These are phyloP conservation scores for Hemichromis elongatus DNA, from an alignment of 2,113 vertebrate species.

Conservation along the genomic window DNA sequence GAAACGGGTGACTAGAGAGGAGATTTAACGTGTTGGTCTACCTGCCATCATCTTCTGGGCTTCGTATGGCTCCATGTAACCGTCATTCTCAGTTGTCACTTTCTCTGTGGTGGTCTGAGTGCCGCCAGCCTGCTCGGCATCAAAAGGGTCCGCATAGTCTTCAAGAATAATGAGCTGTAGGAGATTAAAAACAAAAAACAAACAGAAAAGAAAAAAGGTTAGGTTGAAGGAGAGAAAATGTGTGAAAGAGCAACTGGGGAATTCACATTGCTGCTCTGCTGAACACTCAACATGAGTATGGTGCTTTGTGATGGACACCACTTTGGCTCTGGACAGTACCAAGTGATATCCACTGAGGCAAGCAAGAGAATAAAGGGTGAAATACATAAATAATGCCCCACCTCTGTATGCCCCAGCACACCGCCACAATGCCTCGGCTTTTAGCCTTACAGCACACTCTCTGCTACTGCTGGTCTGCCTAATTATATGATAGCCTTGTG, in stretches of 20 bases:
- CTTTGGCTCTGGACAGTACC: background rate
- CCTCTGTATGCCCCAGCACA: conserved; percentile 30
- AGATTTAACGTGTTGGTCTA: conserved; percentile 40
- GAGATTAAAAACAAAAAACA: rapidly evolving
- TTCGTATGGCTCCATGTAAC: conserved; percentile 98
- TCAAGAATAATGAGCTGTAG: conserved; percentile 88
- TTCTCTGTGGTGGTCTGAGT: conserved; percentile 77
- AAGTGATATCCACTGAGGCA: background rate
- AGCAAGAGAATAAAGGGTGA: conserved; percentile 7
- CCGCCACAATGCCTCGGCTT: conserved; percentile 35
- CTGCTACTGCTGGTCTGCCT: conserved; percentile 41
- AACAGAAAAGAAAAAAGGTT: background rate
- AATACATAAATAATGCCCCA: conserved; percentile 29
- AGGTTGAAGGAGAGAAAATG: background rate
- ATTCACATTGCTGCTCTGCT: conserved; percentile 35
- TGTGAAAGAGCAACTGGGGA: background rate
- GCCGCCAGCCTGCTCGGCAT: conserved; percentile 81
- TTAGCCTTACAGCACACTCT: conserved; percentile 38
- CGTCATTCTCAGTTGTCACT: conserved; percentile 85
- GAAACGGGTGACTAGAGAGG: background rate
- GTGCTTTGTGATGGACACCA: background rate
- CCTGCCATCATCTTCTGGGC: conserved; percentile 99
- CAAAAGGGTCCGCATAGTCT: conserved; percentile 96
- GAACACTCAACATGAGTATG: background rate
- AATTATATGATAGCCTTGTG: conserved; percentile 60